Conservation (phyloP, 2,113 vertebrate species). For the Acanthochromis polyacanthus region DNA sequence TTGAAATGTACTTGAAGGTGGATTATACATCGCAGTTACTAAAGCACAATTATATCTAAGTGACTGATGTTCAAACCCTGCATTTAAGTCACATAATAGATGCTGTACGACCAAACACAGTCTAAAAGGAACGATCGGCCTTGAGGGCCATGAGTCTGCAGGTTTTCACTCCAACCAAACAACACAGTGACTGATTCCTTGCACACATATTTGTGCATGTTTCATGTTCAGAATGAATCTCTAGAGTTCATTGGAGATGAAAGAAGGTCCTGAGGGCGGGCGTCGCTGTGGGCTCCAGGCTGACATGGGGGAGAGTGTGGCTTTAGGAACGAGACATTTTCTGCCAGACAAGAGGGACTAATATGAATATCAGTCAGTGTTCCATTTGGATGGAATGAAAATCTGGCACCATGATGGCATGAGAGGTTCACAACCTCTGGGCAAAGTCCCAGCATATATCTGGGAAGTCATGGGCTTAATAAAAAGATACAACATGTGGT, state of each 20-base stretch:
- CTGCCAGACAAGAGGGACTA: slow-evolving; percentile 21
- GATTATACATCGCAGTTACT: neutral
- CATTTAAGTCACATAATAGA: slow-evolving; percentile 24
- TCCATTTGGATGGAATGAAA: slow-evolving; percentile 20
- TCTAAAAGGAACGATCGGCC: neutral
- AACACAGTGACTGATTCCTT: slow-evolving; percentile 28
- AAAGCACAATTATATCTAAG: slow-evolving; percentile 4
- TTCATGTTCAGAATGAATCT: slow-evolving; percentile 40
- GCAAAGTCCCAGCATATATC: slow-evolving; percentile 9
- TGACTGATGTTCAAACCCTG: neutral
- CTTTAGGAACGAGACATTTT: slow-evolving; percentile 72
- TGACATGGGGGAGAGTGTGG: slow-evolving; percentile 74
- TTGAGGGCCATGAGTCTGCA: slow-evolving; percentile 24
- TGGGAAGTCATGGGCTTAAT: slow-evolving; percentile 1
- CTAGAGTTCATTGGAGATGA: slow-evolving; percentile 81
- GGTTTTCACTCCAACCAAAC: slow-evolving; percentile 36
- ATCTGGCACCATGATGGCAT: neutral
- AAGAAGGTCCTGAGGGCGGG: slow-evolving; percentile 75
- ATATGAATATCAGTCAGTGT: slow-evolving; percentile 12
- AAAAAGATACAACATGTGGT: neutral
- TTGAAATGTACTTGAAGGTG: neutral
- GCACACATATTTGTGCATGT: slow-evolving; percentile 40
- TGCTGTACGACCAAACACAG: neutral
- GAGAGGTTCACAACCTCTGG: neutral
- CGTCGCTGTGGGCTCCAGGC: slow-evolving; percentile 77